Base-by-base conservation (phyloP, 2,797 vertebrate species). In the Halcyon badia region DNA sequence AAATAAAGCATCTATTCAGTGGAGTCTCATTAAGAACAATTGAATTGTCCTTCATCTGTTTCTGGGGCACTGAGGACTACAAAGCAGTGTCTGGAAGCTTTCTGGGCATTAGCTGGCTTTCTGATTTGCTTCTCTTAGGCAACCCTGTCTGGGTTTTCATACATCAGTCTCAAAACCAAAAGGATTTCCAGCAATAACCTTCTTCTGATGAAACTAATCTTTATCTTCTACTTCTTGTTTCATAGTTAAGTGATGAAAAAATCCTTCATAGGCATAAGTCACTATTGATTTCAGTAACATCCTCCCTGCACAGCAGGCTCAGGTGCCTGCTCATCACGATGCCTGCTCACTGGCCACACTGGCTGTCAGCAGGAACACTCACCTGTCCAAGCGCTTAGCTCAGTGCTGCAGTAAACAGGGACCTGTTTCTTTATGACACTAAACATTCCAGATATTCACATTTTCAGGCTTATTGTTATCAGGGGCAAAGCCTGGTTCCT, bases 11-110 rank as follows among this genome's bases (percentile, higher is more conserved):
- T 49, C 18, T 80, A 73, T 89, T 94, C 79, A 80, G 79, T 48
- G 20, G 60, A 92, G 64, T 71, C 85, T 41, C 82, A 89, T 95
- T 85, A 92, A 85, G 64, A 95, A 79, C 82, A 95, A 95, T 20
- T 92, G 56, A 92, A 94, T 80, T 95, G 82, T 68, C 93, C 94
- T 95, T 95, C 81, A 85, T 89, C 89, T 92, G 56, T 68, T 95
- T 73, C 87, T 81, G 66, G 41, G 71, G 78, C 91, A 94, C 87
- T 35, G 42, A 77, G 79, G 82, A 87, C 24, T 73, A 26, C 94
- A 94, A 92, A 73, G 56, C 81, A 84, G 64, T 39, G 68, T 83
- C 84, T 96, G 94, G 78, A 89, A 95, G 64, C 68, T 89, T 94
- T 91, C 60, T n/a, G 30, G 28, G 89, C 71, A 87, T 95, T 87